Evolutionary conservation across 92 coral and sea anemone genomes (phyloP), one percentile per base, ranked within the genome.

Genomic region (Palythoa heliodiscus): DNA sequence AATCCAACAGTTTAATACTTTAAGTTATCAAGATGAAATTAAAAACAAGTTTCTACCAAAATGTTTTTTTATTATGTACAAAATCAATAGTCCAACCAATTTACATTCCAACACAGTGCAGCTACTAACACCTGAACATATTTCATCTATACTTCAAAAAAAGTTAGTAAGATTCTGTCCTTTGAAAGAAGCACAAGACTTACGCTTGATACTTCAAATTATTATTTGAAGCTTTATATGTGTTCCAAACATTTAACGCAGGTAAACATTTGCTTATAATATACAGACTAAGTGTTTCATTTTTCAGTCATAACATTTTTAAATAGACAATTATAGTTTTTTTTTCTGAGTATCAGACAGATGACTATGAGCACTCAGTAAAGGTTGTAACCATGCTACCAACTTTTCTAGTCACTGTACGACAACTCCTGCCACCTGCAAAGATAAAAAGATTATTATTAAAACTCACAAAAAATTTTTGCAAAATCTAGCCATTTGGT

Each of bases 371-470:
- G 87, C 98, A 96, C 76, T 96, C 98, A 52, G 98, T 96, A 83
- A 89, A 94, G 22, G 98, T 96, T 37, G 98, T 96, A 52, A 96
- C 98, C 98, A 94, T 96, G 68, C 92, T 96, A 68, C 98, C 98
- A 86, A 96, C 95, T 91, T 92, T 91, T 82, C 98, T 95, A 54
- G 98, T 96, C 15, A 96, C 98, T 24, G 98, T 96, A 23, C 95
- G 90, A 89, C 98, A 96, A 66, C 92, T 91, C 82, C 91, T 77
- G 10, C 95, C 93, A 78, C 95, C 93, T 85, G 71, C 52, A 86
- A 52, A 58, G n/a, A 75, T 70, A 75, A 75, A 85, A 29, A 75
- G 25, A 10, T 63, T 63, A 11, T 11, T 7, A 2, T 63, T 58
- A 39, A 7, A 43, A 6, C 50, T 8, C 4, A 0, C 3, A 7